phyloP scores from a whole-genome alignment of 2,113 vertebrate species.

The Crypturellus undulatus region DNA sequence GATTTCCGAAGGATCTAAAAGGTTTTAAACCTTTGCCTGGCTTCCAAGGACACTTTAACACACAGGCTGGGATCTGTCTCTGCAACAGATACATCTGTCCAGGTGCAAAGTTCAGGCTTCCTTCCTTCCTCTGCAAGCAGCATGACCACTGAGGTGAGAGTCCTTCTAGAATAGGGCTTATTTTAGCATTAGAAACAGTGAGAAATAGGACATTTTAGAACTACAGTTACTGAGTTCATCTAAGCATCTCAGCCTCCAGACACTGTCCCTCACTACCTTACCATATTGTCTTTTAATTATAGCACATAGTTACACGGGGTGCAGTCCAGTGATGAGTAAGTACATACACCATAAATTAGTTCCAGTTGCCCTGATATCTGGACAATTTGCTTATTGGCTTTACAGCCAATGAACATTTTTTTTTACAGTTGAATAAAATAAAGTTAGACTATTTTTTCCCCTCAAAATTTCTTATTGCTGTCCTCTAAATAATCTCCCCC shows the following conservation, averaged over 20 bases:
- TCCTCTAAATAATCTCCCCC: not conserved
- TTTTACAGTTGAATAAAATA: not conserved
- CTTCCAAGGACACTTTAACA: not conserved
- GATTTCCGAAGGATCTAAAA: not conserved
- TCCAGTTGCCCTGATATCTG: not conserved
- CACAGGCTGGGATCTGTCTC: not conserved
- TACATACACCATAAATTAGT: not conserved
- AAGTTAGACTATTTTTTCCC: not conserved
- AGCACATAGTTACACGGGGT: not conserved
- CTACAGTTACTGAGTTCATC: not conserved
- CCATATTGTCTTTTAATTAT: not conserved
- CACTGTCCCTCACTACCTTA: not conserved
- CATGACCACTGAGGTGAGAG: not conserved
- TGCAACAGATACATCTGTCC: not conserved
- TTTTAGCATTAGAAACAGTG: not conserved
- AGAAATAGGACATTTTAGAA: not conserved
- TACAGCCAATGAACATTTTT: not conserved
- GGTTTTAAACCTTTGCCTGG: not conserved
- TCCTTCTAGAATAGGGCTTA: not conserved
- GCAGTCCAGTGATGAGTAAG: not conserved
- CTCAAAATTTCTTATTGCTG: not conserved
- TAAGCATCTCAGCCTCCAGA: slow-evolving; percentile 6
- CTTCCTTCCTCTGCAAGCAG: not conserved
- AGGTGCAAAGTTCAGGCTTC: not conserved
- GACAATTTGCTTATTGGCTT: not conserved